phyloP scores from a whole-genome alignment of 2,113 vertebrate genomes.

The Romanogobio albipinnatus region DNA sequence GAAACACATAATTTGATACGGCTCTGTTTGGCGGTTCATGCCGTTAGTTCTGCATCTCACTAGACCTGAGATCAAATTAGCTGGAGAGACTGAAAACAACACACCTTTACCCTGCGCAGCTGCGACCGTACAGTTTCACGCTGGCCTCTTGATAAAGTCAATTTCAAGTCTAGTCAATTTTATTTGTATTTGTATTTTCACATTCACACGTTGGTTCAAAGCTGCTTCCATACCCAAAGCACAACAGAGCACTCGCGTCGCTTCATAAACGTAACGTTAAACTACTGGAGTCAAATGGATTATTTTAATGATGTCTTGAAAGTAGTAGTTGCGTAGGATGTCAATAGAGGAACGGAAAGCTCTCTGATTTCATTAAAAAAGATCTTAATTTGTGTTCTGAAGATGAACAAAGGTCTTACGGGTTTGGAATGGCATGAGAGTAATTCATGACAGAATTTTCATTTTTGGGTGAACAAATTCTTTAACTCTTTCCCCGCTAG shows the following conservation, averaged over 20 bases:
- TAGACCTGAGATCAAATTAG: slow-evolving; percentile 9
- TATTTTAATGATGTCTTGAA: no score
- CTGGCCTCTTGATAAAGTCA: background rate
- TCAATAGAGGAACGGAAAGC: no score
- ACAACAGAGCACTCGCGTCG: no score
- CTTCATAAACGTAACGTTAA: no score
- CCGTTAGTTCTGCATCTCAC: background rate
- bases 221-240: background rate
- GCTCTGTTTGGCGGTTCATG: background rate
- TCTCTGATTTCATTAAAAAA: no score
- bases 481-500: background rate
- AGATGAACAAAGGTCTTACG: no score
- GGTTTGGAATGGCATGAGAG: no score
- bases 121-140: background rate
- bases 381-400: no score
- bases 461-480: no score
- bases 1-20: background rate
- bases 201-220: background rate
- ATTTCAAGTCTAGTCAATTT: background rate
- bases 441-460: no score
- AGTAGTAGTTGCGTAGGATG: no score
- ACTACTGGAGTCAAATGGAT: no score
- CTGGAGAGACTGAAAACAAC: background rate
- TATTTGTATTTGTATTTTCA: background rate
- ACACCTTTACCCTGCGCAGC: background rate